These are phyloP conservation scores for Lordiphosa stackelbergi DNA, from an alignment of 1,140 invertebrate species.

Conservation along the genomic window DNA sequence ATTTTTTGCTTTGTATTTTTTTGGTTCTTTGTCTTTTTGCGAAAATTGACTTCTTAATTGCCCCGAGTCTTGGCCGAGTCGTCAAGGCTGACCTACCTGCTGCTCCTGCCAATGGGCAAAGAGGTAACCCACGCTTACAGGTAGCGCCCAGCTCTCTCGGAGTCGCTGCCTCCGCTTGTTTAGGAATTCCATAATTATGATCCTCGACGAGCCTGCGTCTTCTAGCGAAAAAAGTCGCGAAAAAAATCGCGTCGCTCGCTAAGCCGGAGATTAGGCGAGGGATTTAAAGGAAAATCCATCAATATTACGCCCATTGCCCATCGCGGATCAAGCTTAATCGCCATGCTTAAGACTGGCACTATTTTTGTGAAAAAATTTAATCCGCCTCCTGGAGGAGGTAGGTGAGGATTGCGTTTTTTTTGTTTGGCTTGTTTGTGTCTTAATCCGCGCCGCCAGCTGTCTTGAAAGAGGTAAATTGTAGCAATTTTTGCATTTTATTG, in stretches of 20 bases:
- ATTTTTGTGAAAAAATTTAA: slow-evolving; percentile 70
- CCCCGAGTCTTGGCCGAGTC: slow-evolving; percentile 16
- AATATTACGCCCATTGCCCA: slow-evolving; percentile 66
- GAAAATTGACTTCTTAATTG: slow-evolving; percentile 75
- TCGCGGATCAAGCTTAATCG: slow-evolving; percentile 68
- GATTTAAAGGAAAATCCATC: slow-evolving; percentile 74
- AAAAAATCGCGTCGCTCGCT: slow-evolving; percentile 66
- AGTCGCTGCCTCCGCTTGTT: slow-evolving; percentile 44
- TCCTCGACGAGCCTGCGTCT: slow-evolving; percentile 49
- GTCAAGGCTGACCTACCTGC: slow-evolving; percentile 38
- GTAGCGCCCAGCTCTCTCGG: slow-evolving; percentile 30
- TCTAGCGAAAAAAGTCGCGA: slow-evolving; percentile 68
- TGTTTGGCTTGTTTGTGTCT: slow-evolving; percentile 1
- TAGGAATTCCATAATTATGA: slow-evolving; percentile 76
- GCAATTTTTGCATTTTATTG: slow-evolving; percentile 47
- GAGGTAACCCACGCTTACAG: slow-evolving; percentile 63
- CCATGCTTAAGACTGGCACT: slow-evolving; percentile 59
- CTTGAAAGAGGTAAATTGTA: slow-evolving; percentile 63
- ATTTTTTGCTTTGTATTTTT: slow-evolving; percentile 68
- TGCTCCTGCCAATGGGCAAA: slow-evolving; percentile 24
- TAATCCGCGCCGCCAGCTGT: slow-evolving; percentile 52
- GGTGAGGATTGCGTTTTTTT: slow-evolving; percentile 28
- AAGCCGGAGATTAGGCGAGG: slow-evolving; percentile 66
- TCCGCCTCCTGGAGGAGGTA: slow-evolving; percentile 54
- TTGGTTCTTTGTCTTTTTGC: slow-evolving; percentile 47